Evolutionary conservation across 2,888 invertebrate genomes (phyloP).

Genomic region (Diabrotica balteata): DNA sequence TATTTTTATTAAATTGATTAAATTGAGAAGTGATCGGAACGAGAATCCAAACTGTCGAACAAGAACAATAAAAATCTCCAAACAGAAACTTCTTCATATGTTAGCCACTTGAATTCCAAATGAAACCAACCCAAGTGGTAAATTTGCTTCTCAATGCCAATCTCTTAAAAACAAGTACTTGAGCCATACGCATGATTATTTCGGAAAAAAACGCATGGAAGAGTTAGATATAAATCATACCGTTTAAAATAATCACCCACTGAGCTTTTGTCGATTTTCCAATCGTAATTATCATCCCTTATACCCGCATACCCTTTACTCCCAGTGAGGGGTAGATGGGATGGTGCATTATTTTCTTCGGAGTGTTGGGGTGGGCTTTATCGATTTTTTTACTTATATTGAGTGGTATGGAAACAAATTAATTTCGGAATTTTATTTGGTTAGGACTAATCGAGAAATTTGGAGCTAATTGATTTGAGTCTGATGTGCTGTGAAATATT

Average conservation of each 20-base stretch:
- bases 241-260: conserved; percentile 44
- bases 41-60: neutral
- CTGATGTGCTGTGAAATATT: too few relatives aligned
- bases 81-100: conserved; percentile 16
- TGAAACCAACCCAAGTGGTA: conserved; percentile 16
- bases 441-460: conserved; percentile 1
- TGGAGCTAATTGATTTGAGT: conserved; percentile 1
- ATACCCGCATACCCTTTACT: conserved; percentile 45
- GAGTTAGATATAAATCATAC: conserved; percentile 45
- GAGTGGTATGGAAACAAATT: conserved; percentile 14
- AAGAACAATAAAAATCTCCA: neutral
- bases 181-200: conserved; percentile 3
- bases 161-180: conserved; percentile 4
- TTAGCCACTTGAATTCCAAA: conserved; percentile 14
- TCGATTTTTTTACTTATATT: conserved; percentile 12
- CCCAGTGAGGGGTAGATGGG: conserved; percentile 48
- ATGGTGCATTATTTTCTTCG: conserved; percentile 14
- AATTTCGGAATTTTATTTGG: conserved; percentile 2
- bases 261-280: conserved; percentile 48
- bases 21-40: too few relatives aligned
- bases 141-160: conserved; percentile 23
- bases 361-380: conserved; percentile 13
- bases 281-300: conserved; percentile 47
- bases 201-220: conserved; percentile 19
- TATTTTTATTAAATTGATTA: too few relatives aligned